Conservation (phyloP, 1,140 invertebrate species). For the Hylaeus anthracinus region DNA sequence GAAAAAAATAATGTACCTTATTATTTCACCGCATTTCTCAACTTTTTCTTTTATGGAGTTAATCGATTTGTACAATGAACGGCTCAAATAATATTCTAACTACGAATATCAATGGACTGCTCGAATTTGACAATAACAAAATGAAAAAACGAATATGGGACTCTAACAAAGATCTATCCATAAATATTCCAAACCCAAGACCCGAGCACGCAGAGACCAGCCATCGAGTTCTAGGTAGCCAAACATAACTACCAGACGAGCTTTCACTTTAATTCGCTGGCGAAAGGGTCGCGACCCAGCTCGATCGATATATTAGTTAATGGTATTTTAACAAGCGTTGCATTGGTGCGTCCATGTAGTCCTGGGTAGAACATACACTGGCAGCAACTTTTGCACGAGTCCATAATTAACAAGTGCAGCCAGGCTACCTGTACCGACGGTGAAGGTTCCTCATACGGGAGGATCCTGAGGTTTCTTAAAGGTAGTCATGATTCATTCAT, state of each 20-base stretch:
- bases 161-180: too few species aligned
- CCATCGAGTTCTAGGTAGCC: neutral
- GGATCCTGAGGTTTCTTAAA: conserved; percentile 51
- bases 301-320: conserved; percentile 49
- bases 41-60: too few species aligned
- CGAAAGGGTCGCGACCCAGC: conserved; percentile 20
- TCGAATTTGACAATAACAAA: too few species aligned
- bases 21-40: too few species aligned
- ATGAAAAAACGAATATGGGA: too few species aligned
- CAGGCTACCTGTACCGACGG: conserved; percentile 47
- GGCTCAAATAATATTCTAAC: too few species aligned
- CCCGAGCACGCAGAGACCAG: neutral
- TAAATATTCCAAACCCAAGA: too few species aligned
- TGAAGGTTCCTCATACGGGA: conserved; percentile 37
- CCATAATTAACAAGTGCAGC: conserved; percentile 60
- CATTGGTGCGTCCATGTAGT: conserved; percentile 19
- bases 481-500: conserved; percentile 60
- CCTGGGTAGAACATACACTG: neutral
- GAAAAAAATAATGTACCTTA: too few species aligned
- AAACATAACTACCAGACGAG: neutral
- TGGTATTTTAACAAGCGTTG: conserved; percentile 67
- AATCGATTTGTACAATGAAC: too few species aligned
- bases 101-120: too few species aligned
- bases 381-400: conserved; percentile 16
- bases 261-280: conserved; percentile 42